Evolutionary conservation across 1,140 invertebrate species (phyloP).

Genomic region (Ostrea denselamellosa): DNA sequence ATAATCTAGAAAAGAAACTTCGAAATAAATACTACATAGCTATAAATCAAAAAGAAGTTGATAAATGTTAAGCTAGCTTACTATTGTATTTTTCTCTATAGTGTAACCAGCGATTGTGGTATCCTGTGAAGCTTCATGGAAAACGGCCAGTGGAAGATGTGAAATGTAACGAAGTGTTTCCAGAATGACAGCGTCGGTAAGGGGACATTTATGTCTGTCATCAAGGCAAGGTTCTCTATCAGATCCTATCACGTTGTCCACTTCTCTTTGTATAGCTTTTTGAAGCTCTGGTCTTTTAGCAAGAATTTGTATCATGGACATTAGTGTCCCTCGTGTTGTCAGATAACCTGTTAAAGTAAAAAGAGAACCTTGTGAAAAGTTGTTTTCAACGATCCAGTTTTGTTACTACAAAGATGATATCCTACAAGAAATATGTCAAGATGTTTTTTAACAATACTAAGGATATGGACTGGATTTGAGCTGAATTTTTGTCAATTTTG

Average conservation of each 20-base stretch:
- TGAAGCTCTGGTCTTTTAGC: slow-evolving; percentile 1
- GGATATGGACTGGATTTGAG: no score
- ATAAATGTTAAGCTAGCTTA: not conserved
- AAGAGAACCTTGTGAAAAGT: no score
- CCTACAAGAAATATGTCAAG: no score
- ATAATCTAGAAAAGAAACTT: not conserved
- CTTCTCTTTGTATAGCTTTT: slow-evolving; percentile 15
- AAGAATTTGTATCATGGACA: not conserved
- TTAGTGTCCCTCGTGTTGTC: slow-evolving; percentile 11
- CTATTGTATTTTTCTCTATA: slow-evolving; percentile 14
- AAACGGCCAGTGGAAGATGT: not conserved
- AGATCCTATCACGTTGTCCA: not conserved
- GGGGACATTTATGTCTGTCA: not conserved
- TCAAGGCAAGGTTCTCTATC: not conserved
- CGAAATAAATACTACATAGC: not conserved
- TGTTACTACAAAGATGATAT: no score
- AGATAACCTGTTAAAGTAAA: not conserved
- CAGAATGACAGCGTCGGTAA: not conserved
- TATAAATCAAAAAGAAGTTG: not conserved
- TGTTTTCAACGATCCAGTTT: no score
- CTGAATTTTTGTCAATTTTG: no score
- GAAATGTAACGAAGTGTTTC: slow-evolving; percentile 36
- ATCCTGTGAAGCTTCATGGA: not conserved
- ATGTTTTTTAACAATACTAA: no score
- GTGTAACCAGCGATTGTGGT: not conserved